Evolutionary conservation across 2,797 vertebrate genomes (phyloP).

Genomic region (Clarias fuscus): DNA sequence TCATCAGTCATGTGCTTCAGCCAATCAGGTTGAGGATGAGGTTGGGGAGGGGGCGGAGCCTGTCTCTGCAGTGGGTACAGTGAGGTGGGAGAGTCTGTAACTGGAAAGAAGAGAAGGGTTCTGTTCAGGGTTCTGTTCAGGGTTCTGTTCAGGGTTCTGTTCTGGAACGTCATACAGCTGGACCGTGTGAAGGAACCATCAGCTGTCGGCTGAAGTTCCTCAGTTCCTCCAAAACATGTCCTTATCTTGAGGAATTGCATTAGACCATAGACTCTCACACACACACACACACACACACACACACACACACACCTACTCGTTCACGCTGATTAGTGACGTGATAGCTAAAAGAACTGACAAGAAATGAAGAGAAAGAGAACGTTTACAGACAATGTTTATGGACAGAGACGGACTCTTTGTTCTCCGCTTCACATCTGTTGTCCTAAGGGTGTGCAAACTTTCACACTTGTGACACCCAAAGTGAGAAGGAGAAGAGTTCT

Average conservation of each 20-base stretch:
- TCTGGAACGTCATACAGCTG: too few species aligned
- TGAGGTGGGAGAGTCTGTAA: neutral
- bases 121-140: too few species aligned
- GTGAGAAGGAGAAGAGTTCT: neutral
- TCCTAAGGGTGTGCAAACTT: neutral
- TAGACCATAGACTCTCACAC: neutral
- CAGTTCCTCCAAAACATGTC: neutral
- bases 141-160: too few species aligned
- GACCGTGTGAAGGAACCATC: too few species aligned
- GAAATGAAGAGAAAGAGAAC: neutral
- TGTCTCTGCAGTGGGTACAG: neutral
- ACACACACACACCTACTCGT: neutral
- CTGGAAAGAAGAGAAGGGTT: neutral
- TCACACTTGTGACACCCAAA: neutral
- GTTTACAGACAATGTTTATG: neutral
- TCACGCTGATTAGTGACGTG: neutral
- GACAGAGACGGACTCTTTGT: neutral
- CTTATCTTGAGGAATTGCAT: neutral
- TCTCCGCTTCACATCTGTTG: neutral
- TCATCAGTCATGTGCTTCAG: slow-evolving; percentile 19
- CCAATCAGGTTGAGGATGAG: neutral
- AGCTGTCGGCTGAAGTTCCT: too few species aligned
- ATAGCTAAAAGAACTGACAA: neutral
- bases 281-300: too few species aligned
- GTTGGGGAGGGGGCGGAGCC: neutral